These are phyloP conservation scores for Drosophila rellima DNA, from an alignment of 2,888 invertebrate genomes.

Conservation along the genomic window DNA sequence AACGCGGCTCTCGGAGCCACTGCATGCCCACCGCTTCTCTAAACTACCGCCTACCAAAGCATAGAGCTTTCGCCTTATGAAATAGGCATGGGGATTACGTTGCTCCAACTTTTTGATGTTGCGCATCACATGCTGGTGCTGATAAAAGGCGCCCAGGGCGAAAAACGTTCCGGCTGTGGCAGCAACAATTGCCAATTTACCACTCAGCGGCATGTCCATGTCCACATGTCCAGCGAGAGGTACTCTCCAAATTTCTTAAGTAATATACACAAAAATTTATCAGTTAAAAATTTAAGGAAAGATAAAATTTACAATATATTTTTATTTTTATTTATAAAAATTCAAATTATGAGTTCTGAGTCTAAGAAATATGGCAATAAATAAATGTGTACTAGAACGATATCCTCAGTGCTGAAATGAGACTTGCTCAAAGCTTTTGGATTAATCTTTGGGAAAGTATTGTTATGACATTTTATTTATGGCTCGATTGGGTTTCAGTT, in stretches of 20 bases:
- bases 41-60: constrained; percentile 43
- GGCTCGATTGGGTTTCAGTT: too few species aligned
- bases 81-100: constrained; percentile 70
- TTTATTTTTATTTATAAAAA: neutral
- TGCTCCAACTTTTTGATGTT: constrained; percentile 65
- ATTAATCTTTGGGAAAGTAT: neutral
- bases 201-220: constrained; percentile 46
- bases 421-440: neutral
- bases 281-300: neutral
- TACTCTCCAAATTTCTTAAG: constrained; percentile 23
- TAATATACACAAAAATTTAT: constrained; percentile 25
- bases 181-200: constrained; percentile 61
- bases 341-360: constrained; percentile 1
- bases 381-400: neutral
- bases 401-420: neutral
- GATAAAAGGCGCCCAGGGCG: constrained; percentile 72
- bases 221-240: constrained; percentile 20
- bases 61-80: constrained; percentile 69
- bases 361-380: constrained; percentile 7
- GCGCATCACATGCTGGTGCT: constrained; percentile 66
- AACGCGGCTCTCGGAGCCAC: too few species aligned
- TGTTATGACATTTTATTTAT: too few species aligned
- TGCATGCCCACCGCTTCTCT: too few species aligned
- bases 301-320: neutral
- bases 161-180: constrained; percentile 75